Evolutionary conservation across 2,797 vertebrate species (phyloP), one percentile per base, ranked within the genome.

Genomic region (Scyliorhinus canicula): DNA sequence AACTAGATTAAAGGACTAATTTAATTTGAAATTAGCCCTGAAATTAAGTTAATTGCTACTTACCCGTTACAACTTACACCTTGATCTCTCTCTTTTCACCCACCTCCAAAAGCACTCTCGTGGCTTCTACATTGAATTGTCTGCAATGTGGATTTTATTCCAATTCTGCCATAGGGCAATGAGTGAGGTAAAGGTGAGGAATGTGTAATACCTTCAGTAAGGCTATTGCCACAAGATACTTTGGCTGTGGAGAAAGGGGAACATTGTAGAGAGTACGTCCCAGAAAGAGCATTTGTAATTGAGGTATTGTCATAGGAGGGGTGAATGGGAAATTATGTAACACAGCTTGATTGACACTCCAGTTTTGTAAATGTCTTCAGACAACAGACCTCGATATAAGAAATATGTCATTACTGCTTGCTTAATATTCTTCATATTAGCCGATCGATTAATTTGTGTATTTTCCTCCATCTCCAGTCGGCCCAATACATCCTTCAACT

Each of bases 401-500:
- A 60, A 52, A 12, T 4, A 52, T 28, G 84, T 5, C 55, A 40
- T 35, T 31, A 1, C 21, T 16, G n/a, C 26, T 55, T 57, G 14
- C 85, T 55, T 55, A 31, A 55, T 31, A 65, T 21, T 65, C 63
- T 65, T 65, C 1, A 65, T 65, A 44, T 63, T 9, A 7, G 8
- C 21, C 21, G n/a, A 24, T 65, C 44, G 24, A 65, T n/a, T 91
- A 91, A 91, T 12, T 44, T 65, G 14, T 35, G 14, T 16, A 0
- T 74, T 71, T 94, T 0, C 47, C 44, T 82, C 19, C 11, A 79
- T 0, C 95, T 95, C 28, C 95, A 99, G 98, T 95, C 98, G 98
- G 28, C 99, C 99, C 65, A 98, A 98, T 97, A 99, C 98, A 7
- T 98, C 97, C 95, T 99, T 99, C 96, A 97, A 96, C 96, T 99